Evolutionary conservation across 2,888 invertebrate genomes (phyloP), one percentile per base, ranked within the genome.

Genomic region (Poecilus cupreus): DNA sequence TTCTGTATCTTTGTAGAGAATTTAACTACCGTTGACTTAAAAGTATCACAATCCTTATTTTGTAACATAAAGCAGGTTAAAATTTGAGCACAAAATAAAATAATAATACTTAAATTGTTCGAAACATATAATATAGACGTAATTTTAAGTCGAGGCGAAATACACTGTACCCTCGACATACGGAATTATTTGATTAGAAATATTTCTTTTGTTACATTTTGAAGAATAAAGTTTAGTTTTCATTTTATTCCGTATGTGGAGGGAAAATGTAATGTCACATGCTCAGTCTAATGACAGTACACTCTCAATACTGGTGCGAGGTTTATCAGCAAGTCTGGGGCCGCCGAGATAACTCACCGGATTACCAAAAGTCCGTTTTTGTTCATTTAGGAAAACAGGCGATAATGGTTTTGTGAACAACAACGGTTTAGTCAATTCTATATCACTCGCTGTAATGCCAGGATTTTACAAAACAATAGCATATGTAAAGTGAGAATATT

Each of bases 311-410:
- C 94, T 94, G 85, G 90, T 91, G 85, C 91, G 89, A 85, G 90
- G 90, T 84, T 87, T 88, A 57, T 90, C 86, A 83, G 88, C 87
- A 83, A 93, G 87, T 84, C 90, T 89, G 11, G 93, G 93, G 80
- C 93, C 94, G 82, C 94, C 94, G 85, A 94, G 89, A 88, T 94
- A 94, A 88, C 93, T 94, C 85, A 94, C 90, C 60, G 94, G 94
- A 89, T 94, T 94, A 82, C 89, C 91, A 87, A 92, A 94, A 83
- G 90, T 91, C 83, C 93, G 89, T 80, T 89, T 90, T 81, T 90
- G 88, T 74, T 91, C 91, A 82, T 91, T 90, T 46, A 93, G 87
- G 85, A 89, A 92, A 78, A 92, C 88, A 37, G 93, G 92, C 43
- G 89, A 87, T 54, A 86, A 82, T 68, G 80, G 85, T 32, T 84